A percentile compares a stretch with the other conserved stretches of the same genome.
Evolutionary conservation across 2,113 vertebrate genomes (phyloP).

Genomic region (Corvus cornix): DNA sequence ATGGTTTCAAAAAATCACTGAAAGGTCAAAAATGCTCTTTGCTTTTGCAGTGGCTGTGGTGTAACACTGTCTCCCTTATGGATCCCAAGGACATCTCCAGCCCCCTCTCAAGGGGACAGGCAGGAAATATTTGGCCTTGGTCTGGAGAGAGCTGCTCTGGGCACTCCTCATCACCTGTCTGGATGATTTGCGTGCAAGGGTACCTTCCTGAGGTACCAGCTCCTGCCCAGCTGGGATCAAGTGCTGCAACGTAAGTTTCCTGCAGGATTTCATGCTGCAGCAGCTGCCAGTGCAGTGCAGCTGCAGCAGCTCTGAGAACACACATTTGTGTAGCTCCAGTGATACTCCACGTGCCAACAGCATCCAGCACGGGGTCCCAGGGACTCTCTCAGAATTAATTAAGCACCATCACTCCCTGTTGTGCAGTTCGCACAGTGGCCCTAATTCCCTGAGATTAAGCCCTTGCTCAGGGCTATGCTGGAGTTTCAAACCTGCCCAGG

Average conservation of each 20-base stretch:
- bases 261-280: neutral
- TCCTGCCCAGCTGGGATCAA: neutral
- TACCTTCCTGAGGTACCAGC: neutral
- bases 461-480: neutral
- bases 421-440: neutral
- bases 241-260: neutral
- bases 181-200: neutral
- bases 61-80: rapidly evolving
- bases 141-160: neutral
- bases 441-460: neutral
- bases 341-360: rapidly evolving
- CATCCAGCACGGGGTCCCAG: neutral
- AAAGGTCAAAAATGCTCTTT: neutral
- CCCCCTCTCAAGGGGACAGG: neutral
- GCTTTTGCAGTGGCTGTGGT: neutral
- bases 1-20: neutral
- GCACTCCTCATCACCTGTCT: rapidly evolving
- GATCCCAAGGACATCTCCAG: neutral
- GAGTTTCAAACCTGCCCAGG: neutral
- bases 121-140: neutral
- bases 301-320: neutral
- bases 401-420: neutral
- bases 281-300: neutral
- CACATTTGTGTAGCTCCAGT: neutral
- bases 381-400: neutral